These are phyloP conservation scores for Sander lucioperca DNA, from an alignment of 2,113 vertebrate species.

Conservation along the genomic window DNA sequence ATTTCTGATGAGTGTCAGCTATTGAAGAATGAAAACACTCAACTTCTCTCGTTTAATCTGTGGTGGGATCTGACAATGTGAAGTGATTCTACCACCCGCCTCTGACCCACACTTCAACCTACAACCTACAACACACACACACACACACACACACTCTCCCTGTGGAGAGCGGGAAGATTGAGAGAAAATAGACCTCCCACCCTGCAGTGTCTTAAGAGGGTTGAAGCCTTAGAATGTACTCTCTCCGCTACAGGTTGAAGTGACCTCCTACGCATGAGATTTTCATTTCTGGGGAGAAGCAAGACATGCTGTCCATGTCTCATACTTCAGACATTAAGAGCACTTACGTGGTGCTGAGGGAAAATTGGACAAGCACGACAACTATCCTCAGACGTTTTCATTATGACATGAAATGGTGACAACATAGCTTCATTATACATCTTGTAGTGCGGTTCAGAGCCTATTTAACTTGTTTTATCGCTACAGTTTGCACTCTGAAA, in stretches of 20 bases:
- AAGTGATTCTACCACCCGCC: conserved; percentile 57
- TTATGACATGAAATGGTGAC: neutral
- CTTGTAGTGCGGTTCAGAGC: neutral
- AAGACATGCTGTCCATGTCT: conserved; percentile 17
- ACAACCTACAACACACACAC: conserved; percentile 32
- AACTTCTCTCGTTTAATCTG: conserved; percentile 45
- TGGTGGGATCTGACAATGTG: conserved; percentile 51
- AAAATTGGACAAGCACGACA: neutral
- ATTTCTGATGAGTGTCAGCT: conserved; percentile 12
- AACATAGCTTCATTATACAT: neutral
- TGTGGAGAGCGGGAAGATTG: conserved; percentile 59
- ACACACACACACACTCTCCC: conserved; percentile 24
- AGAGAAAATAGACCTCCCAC: conserved; percentile 75
- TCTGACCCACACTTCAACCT: conserved; percentile 62
- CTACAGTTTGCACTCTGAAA: neutral
- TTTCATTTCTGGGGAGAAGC: conserved; percentile 34
- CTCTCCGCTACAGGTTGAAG: conserved; percentile 50
- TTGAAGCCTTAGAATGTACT: conserved; percentile 63
- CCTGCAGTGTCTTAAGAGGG: conserved; percentile 61
- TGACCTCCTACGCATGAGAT: conserved; percentile 44
- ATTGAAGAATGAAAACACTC: conserved; percentile 36
- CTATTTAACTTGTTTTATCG: neutral
- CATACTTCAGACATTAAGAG: conserved; percentile 13
- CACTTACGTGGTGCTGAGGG: neutral
- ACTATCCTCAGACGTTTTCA: conserved; percentile 2